phyloP scores from a whole-genome alignment of 2,888 invertebrate species.

The Melieria crassipennis region DNA sequence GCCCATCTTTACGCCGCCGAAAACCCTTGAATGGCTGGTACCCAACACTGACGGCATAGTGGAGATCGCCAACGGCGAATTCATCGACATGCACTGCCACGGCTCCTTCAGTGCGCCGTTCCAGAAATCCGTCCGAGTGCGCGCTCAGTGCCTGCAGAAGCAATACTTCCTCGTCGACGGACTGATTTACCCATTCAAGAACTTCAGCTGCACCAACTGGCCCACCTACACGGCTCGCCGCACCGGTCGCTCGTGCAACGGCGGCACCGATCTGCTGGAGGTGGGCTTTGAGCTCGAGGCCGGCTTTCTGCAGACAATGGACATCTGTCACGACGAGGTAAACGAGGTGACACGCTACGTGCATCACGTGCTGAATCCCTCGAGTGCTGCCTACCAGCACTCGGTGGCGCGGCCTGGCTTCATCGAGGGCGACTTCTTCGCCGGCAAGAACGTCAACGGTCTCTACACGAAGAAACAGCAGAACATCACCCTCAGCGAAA shows the following conservation, averaged over 20 bases:
- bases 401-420: constrained; percentile 61
- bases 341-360: constrained; percentile 63
- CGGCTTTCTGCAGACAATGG: constrained; percentile 59
- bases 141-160: constrained; percentile 53
- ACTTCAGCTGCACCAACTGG: constrained; percentile 59
- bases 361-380: constrained; percentile 61
- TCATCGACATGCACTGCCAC: constrained; percentile 58
- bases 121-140: constrained; percentile 43
- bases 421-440: constrained; percentile 60
- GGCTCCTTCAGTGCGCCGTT: constrained; percentile 46
- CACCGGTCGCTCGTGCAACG: constrained; percentile 55
- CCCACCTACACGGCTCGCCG: constrained; percentile 54
- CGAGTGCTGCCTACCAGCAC: constrained; percentile 64
- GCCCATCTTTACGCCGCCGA: constrained; percentile 68
- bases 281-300: constrained; percentile 58
- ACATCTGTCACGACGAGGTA: constrained; percentile 64
- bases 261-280: constrained; percentile 56
- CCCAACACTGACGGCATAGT: constrained; percentile 53
- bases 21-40: constrained; percentile 53
- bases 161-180: constrained; percentile 52
- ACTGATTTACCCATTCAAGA: constrained; percentile 50
- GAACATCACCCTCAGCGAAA: constrained; percentile 56
- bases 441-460: constrained; percentile 55
- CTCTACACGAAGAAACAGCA: constrained; percentile 62
- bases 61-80: constrained; percentile 47